phyloP scores from a whole-genome alignment of 2,113 vertebrate species.

The rabbit (Oryctolagus cuniculus) region DNA sequence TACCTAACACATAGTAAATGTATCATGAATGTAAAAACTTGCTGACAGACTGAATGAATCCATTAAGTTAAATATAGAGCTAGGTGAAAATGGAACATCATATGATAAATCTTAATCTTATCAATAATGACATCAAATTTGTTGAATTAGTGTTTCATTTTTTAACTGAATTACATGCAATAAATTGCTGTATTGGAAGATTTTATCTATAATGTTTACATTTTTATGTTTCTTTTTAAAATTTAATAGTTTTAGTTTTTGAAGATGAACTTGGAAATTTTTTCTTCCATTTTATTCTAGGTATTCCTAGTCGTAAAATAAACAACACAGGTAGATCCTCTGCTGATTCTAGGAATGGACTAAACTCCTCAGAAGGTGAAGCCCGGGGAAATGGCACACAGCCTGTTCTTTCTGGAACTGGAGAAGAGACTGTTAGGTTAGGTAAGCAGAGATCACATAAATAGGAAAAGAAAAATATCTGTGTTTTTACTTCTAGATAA shows the following conservation, averaged over 20 bases:
- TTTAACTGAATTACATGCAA: background rate
- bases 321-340: slow-evolving; percentile 82
- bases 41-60: background rate
- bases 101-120: background rate
- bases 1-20: background rate
- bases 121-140: background rate
- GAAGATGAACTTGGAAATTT: background rate
- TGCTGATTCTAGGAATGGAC: slow-evolving; percentile 88
- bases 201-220: background rate
- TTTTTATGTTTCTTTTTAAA: background rate
- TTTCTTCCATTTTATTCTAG: slow-evolving; percentile 81
- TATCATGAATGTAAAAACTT: background rate
- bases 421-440: slow-evolving; percentile 89
- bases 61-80: background rate
- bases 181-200: background rate
- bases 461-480: background rate
- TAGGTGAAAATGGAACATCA: background rate
- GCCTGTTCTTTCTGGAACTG: slow-evolving; percentile 87
- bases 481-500: background rate
- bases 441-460: slow-evolving; percentile 85
- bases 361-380: slow-evolving; percentile 89
- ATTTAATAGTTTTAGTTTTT: background rate
- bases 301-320: slow-evolving; percentile 92
- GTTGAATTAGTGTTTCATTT: background rate
- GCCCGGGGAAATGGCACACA: slow-evolving; percentile 87